Percentiles rank a stretch among this genome's conserved stretches.
phyloP scores from a whole-genome alignment of 1,140 invertebrate species.

The Trichoplusia ni region DNA sequence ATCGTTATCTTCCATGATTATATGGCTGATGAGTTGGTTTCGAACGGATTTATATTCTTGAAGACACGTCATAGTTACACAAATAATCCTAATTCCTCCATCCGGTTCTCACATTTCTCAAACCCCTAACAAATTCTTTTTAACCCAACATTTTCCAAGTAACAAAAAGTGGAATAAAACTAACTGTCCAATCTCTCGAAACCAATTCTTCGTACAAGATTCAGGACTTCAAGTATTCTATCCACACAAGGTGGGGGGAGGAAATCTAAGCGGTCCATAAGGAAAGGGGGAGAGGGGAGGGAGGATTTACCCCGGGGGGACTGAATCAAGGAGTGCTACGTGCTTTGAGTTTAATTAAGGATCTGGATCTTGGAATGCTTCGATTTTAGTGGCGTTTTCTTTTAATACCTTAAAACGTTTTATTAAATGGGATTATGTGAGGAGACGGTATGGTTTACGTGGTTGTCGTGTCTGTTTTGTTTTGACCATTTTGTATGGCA shows the following conservation, averaged over 20 bases:
- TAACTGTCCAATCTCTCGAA: conserved; percentile 73
- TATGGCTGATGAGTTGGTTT: no score
- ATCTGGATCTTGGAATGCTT: conserved; percentile 69
- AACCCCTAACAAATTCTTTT: background rate
- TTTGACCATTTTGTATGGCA: background rate
- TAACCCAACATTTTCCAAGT: conserved; percentile 12
- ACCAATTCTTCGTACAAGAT: conserved; percentile 76
- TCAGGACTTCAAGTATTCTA: conserved; percentile 76
- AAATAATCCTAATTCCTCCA: no score
- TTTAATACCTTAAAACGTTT: conserved; percentile 56
- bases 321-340: conserved; percentile 80
- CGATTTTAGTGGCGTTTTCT: conserved; percentile 77
- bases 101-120: no score
- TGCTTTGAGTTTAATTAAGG: conserved; percentile 79
- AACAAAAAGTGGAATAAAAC: conserved; percentile 54
- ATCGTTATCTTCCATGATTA: no score
- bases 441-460: background rate
- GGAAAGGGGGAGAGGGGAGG: conserved; percentile 52
- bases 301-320: conserved; percentile 55
- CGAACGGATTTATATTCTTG: no score
- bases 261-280: conserved; percentile 80
- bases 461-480: conserved; percentile 1
- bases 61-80: no score
- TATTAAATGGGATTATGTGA: conserved; percentile 27
- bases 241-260: conserved; percentile 72